Evolutionary conservation across 2,113 vertebrate genomes (phyloP).

Genomic region (Seriola quinqueradiata): DNA sequence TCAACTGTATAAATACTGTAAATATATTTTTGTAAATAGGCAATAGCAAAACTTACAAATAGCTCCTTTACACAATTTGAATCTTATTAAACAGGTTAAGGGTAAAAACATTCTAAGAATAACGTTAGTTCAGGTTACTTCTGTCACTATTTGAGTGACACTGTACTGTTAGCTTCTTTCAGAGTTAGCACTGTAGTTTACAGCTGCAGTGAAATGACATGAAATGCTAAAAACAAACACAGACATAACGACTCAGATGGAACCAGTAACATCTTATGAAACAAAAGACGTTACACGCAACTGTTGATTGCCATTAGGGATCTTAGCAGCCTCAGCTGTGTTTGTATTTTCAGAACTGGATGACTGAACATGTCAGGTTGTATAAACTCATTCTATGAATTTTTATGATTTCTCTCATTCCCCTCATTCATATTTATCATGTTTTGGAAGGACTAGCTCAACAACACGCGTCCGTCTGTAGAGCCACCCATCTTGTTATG

Average conservation of each 20-base stretch:
- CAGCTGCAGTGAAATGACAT: constrained; percentile 8
- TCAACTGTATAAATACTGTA: no score
- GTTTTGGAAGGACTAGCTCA: constrained; percentile 26
- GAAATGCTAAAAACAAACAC: neutral
- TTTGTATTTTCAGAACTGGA: constrained; percentile 24
- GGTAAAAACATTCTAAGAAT: no score
- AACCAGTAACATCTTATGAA: constrained; percentile 5
- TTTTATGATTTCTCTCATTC: constrained; percentile 33
- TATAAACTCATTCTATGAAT: constrained; percentile 26
- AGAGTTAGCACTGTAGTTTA: neutral
- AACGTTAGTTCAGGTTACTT: no score
- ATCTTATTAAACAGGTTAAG: no score
- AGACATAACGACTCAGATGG: constrained; percentile 1
- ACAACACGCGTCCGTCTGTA: neutral
- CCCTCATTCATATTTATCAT: constrained; percentile 51
- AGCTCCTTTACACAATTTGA: no score
- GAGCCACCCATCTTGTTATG: constrained; percentile 16
- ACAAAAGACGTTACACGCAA: neutral
- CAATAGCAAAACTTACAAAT: no score
- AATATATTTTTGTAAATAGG: no score
- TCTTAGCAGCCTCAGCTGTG: constrained; percentile 3
- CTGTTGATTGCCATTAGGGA: neutral
- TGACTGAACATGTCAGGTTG: constrained; percentile 22
- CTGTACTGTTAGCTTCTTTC: neutral
- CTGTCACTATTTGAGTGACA: neutral